Conservation (phyloP, 2,888 invertebrate genomes). For the Ptychoptera contaminata region DNA sequence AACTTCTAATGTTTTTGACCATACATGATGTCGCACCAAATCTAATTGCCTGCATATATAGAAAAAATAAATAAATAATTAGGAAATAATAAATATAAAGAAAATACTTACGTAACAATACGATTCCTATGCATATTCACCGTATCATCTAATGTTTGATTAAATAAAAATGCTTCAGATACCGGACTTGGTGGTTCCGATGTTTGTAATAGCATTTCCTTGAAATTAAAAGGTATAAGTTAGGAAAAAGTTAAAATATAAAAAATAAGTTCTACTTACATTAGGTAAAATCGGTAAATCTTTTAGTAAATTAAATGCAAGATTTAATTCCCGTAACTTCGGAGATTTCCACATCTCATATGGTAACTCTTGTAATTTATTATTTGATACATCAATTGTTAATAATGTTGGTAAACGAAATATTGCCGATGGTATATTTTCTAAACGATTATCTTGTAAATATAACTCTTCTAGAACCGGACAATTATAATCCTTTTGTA, state of each 20-base stretch:
- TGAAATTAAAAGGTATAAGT: neutral
- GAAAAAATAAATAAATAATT: neutral
- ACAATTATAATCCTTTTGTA: constrained; percentile 41
- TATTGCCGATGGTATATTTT: constrained; percentile 62
- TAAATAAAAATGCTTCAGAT: constrained; percentile 9
- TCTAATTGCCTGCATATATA: constrained; percentile 36
- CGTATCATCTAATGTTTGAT: constrained; percentile 2
- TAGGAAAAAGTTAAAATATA: no score
- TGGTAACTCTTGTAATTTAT: constrained; percentile 72
- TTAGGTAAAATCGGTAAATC: constrained; percentile 45
- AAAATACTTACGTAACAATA: constrained; percentile 1
- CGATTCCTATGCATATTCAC: neutral
- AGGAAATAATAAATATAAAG: neutral
- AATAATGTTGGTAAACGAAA: constrained; percentile 65
- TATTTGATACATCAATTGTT: constrained; percentile 85
- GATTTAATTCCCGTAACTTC: constrained; percentile 72
- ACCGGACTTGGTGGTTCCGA: constrained; percentile 9
- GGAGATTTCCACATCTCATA: constrained; percentile 75
- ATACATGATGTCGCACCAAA: constrained; percentile 60
- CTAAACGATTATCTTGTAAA: constrained; percentile 81
- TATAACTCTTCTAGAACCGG: constrained; percentile 80
- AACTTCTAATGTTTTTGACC: constrained; percentile 51
- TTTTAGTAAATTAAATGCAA: constrained; percentile 71
- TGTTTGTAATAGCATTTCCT: neutral
- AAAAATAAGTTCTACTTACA: no score